phyloP scores from a whole-genome alignment of 1,140 invertebrate species.

The Dendrolimus punctatus region DNA sequence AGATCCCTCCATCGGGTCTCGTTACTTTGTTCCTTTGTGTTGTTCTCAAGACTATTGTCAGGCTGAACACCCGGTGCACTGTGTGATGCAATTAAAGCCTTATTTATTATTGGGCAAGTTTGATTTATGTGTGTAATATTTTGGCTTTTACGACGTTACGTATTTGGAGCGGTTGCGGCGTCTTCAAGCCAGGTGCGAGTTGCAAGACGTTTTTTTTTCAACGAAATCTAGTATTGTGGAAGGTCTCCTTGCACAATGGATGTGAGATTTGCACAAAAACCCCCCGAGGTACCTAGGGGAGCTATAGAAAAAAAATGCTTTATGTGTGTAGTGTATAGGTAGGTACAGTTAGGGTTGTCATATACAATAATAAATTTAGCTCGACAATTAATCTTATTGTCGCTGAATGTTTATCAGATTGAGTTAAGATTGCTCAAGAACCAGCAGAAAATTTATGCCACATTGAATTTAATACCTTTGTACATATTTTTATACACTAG shows the following conservation, averaged over 20 bases:
- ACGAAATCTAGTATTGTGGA: conserved; percentile 44
- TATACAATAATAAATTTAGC: too few relatives aligned
- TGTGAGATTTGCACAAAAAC: conserved; percentile 66
- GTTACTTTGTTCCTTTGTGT: conserved; percentile 54
- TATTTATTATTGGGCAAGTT: conserved; percentile 44
- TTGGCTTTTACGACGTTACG: conserved; percentile 32
- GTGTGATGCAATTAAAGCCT: conserved; percentile 46
- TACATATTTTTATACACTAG: too few relatives aligned
- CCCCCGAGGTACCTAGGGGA: conserved; percentile 36
- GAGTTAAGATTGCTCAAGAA: too few relatives aligned
- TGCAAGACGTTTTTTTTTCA: conserved; percentile 26
- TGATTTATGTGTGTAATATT: conserved; percentile 35
- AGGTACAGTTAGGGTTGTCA: too few relatives aligned
- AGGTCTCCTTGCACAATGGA: conserved; percentile 58
- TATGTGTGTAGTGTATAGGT: conserved; percentile 10
- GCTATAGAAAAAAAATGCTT: conserved; percentile 32
- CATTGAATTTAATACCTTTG: too few relatives aligned
- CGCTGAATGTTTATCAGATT: too few relatives aligned
- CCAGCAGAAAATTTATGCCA: too few relatives aligned
- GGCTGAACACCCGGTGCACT: conserved; percentile 18
- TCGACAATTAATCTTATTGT: too few relatives aligned
- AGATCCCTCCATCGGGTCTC: conserved; percentile 45
- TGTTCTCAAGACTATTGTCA: conserved; percentile 43
- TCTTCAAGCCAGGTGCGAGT: conserved; percentile 55
- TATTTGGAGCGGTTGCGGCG: conserved; percentile 7